These are phyloP conservation scores for Drosophila nr. perissopoda DNA, from an alignment of 2,888 invertebrate genomes.

Conservation along the genomic window DNA sequence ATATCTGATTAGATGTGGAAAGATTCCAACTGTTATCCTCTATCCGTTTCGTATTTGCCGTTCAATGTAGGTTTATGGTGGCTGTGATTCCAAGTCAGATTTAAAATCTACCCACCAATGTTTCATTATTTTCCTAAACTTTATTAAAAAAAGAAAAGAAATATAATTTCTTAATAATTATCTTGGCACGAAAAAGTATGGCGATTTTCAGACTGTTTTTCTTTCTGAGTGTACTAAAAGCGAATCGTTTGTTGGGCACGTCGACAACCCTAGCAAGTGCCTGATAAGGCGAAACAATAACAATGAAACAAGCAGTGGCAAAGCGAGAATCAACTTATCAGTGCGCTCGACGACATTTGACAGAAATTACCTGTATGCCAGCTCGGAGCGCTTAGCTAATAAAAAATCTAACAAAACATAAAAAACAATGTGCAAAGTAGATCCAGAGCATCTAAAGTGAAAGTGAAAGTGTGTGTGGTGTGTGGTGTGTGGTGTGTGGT, in stretches of 20 bases:
- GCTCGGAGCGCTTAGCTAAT: constrained; percentile 1
- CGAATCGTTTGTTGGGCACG: not conserved
- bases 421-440: constrained; percentile 16
- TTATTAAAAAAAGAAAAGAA: not conserved
- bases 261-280: constrained; percentile 53
- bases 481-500: not conserved
- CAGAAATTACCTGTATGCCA: constrained; percentile 48
- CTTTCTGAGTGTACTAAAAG: constrained; percentile 24
- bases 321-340: constrained; percentile 51
- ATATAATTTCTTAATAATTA: not conserved
- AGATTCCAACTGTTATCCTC: not conserved
- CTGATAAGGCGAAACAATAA: constrained; percentile 54
- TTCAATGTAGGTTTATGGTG: not conserved
- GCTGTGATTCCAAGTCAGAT: not conserved
- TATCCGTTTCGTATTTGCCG: not conserved
- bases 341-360: constrained; percentile 46
- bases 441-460: not conserved
- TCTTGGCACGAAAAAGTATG: not conserved
- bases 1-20: not conserved
- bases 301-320: constrained; percentile 36
- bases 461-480: constrained; percentile 3
- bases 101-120: not conserved
- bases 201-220: too few relatives aligned
- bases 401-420: not conserved
- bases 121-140: too few relatives aligned